Base-by-base conservation (phyloP, 2,797 vertebrate species). In the Mareca penelope region DNA sequence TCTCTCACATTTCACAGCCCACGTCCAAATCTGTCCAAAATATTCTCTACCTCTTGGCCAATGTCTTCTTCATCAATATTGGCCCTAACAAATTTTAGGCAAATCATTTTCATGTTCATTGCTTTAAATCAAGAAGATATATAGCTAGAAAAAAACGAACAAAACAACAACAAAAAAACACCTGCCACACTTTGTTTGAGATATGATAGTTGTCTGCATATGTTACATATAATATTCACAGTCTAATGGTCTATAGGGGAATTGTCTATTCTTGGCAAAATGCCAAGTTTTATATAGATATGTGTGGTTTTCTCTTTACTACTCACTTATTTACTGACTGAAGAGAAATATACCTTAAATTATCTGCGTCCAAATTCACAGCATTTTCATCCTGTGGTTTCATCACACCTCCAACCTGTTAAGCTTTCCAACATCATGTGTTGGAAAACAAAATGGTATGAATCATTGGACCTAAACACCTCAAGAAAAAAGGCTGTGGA, bases 181-280 rank as follows among this genome's bases (percentile, higher is more conserved):
- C 21, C 61, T 84, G 15, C 44, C 69, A 57, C 72, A 90, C 37
- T 72, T 70, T 5, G 2, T 29, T 64, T 69, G 46, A 78, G 31
- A 81, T 22, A 8, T 57, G 73, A 92, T 82, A 60, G 48, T 76
- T 89, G 23, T 76, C 67, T 86, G 83, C 68, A 63, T 90, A 85
- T 70, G 68, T 60, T 79, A 70, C 39, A 56, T 26, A 21, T 6
- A 75, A 83, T 55, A 89, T 22, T 80, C 73, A 69, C 50, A 61
- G 15, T 31, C 22, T 24, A 21, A 5, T 76, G 55, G 75, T 85
- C 88, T 60, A 76, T 40, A 70, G 77, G 31, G 55, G 42, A 85
- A 69, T 53, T 86, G 33, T 23, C 9, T 84, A 42, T 53, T 75
- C 17, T 46, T 70, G 83, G 29, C 2, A 39, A 35, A 35, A 1